Percentiles rank a stretch among this genome's conserved stretches.
Evolutionary conservation across 2,888 invertebrate genomes (phyloP).

Genomic region (Diabrotica balteata): DNA sequence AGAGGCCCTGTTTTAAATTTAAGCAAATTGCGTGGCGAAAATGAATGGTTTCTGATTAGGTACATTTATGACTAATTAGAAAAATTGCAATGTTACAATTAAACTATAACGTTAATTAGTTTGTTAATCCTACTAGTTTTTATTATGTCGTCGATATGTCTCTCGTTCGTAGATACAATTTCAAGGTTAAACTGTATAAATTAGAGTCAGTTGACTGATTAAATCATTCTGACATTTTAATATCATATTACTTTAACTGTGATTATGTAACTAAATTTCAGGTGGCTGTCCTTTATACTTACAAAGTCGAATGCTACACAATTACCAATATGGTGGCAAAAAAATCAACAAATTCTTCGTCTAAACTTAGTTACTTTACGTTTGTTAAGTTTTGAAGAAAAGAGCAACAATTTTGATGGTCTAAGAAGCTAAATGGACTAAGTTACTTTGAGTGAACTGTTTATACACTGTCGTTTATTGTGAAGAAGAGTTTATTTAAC

Average conservation of each 20-base stretch:
- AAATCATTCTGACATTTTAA: conserved; percentile 11
- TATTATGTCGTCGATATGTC: conserved; percentile 1
- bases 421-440: no score
- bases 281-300: conserved; percentile 5
- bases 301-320: neutral
- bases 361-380: no score
- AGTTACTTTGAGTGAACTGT: no score
- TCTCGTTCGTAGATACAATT: neutral
- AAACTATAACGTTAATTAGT: neutral
- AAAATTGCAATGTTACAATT: no score
- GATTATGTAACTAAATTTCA: conserved; percentile 3
- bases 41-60: no score
- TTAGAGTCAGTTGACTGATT: conserved; percentile 8
- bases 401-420: no score
- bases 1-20: neutral
- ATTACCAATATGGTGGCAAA: no score
- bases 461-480: no score
- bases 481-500: no score
- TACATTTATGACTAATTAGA: no score
- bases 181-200: conserved; percentile 7
- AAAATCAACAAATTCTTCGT: no score
- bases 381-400: no score
- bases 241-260: conserved; percentile 11
- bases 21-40: neutral
- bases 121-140: neutral